Conservation (phyloP, 2,888 invertebrate genomes). For the Carterocephalus palaemon region DNA sequence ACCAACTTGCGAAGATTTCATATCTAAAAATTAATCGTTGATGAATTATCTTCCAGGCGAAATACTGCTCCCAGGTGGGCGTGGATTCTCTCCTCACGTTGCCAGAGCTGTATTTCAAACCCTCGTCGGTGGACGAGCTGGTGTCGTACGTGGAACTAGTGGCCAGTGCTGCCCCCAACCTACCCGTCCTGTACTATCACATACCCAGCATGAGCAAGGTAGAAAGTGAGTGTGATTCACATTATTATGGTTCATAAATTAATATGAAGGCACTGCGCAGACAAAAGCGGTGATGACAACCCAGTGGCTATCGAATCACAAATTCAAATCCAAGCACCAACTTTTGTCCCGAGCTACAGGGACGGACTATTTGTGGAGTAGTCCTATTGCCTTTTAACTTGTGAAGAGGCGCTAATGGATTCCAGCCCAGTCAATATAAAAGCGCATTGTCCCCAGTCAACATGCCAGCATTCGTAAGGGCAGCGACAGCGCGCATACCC, state of each 20-base stretch:
- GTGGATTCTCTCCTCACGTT: slow-evolving; percentile 85
- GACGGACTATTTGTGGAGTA: no score
- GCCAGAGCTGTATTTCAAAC: slow-evolving; percentile 88
- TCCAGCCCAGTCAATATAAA: no score
- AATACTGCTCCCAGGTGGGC: slow-evolving; percentile 81
- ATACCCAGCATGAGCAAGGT: slow-evolving; percentile 86
- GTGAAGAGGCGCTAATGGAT: no score
- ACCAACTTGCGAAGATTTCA: no score
- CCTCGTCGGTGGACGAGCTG: slow-evolving; percentile 78
- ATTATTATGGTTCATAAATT: neutral
- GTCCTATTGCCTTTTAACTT: no score
- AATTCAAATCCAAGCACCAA: no score
- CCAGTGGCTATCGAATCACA: no score
- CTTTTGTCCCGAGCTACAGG: no score
- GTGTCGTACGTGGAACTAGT: slow-evolving; percentile 83
- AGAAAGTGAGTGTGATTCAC: slow-evolving; percentile 78
- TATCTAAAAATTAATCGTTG: no score
- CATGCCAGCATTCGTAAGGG: slow-evolving; percentile 83
- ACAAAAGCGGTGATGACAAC: no score
- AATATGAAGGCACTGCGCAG: no score
- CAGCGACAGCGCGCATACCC: slow-evolving; percentile 81
- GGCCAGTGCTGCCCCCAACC: slow-evolving; percentile 83
- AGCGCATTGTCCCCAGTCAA: slow-evolving; percentile 79
- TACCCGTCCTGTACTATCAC: slow-evolving; percentile 91
- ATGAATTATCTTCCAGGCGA: slow-evolving; percentile 75